Percentiles rank a stretch among this genome's conserved stretches.
Conservation (phyloP, 2,888 invertebrate species). For the Fissipunctia ypsillon region DNA sequence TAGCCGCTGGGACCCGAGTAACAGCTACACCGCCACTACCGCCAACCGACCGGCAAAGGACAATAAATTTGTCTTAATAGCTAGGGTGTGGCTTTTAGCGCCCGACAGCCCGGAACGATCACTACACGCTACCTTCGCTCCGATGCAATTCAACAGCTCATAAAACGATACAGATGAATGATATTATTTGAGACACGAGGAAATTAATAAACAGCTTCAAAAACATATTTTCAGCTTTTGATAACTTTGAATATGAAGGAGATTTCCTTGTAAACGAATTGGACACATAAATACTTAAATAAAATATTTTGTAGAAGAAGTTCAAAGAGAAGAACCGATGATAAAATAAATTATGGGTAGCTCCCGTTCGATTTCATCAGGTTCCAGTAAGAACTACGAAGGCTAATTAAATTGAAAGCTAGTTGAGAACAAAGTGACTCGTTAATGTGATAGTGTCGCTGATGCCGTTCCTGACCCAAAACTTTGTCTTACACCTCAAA, state of each 20-base stretch:
- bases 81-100: constrained; percentile 58
- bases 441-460: constrained; percentile 83
- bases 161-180: constrained; percentile 22
- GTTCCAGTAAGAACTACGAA: constrained; percentile 66
- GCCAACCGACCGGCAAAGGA: constrained; percentile 58
- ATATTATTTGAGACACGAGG: background rate
- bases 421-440: constrained; percentile 79
- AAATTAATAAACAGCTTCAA: background rate
- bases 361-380: constrained; percentile 41
- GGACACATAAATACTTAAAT: constrained; percentile 9
- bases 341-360: constrained; percentile 49
- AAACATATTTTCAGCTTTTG: background rate
- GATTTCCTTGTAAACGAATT: constrained; percentile 2
- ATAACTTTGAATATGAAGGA: background rate
- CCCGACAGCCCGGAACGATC: constrained; percentile 43
- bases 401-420: constrained; percentile 82
- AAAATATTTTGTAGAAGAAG: constrained; percentile 23
- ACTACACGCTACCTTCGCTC: constrained; percentile 31
- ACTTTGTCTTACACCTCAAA: constrained; percentile 77
- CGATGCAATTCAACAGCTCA: constrained; percentile 41
- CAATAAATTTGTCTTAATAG: constrained; percentile 66
- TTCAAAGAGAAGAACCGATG: constrained; percentile 30
- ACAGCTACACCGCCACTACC: constrained; percentile 52
- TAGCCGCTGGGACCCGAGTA: constrained; percentile 63
- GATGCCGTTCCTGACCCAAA: constrained; percentile 79